Evolutionary conservation across 2,888 invertebrate genomes (phyloP).

Genomic region (Salticus scenicus): DNA sequence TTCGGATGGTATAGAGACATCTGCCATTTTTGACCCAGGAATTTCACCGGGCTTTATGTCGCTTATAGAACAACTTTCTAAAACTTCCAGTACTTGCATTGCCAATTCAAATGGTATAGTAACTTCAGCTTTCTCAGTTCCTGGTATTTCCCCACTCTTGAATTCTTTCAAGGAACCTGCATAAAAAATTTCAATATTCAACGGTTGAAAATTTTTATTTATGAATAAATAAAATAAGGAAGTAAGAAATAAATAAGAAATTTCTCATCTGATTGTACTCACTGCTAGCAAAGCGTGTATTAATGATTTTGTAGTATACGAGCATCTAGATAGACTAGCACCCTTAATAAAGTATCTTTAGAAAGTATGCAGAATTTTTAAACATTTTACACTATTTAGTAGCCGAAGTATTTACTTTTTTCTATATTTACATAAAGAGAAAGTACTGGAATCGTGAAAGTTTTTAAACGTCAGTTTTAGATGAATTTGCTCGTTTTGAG

Average conservation of each 20-base stretch:
- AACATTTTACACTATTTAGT: no score
- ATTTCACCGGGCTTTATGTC: slow-evolving; percentile 56
- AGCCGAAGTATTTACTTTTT: no score
- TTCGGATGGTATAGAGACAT: slow-evolving; percentile 62
- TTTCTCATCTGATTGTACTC: neutral
- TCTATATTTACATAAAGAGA: no score
- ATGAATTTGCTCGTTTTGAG: no score
- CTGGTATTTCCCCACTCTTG: slow-evolving; percentile 55
- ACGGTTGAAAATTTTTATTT: no score
- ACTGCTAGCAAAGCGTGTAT: neutral
- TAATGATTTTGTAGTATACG: neutral
- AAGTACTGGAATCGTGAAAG: no score
- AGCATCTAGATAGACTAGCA: no score
- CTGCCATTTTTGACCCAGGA: slow-evolving; percentile 52
- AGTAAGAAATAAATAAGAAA: neutral
- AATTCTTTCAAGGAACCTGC: slow-evolving; percentile 52
- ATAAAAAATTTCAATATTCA: no score
- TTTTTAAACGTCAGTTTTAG: no score
- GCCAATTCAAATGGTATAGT: slow-evolving; percentile 58
- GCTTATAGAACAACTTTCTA: slow-evolving; percentile 51
- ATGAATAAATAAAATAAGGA: neutral
- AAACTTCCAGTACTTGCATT: slow-evolving; percentile 55
- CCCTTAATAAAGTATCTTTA: no score
- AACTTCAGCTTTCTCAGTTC: slow-evolving; percentile 50
- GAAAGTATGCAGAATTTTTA: no score